Percentiles rank a stretch among this genome's conserved stretches.
These are phyloP conservation scores for Perizoma affinitatum DNA, from an alignment of 2,888 invertebrate genomes.

Conservation along the genomic window DNA sequence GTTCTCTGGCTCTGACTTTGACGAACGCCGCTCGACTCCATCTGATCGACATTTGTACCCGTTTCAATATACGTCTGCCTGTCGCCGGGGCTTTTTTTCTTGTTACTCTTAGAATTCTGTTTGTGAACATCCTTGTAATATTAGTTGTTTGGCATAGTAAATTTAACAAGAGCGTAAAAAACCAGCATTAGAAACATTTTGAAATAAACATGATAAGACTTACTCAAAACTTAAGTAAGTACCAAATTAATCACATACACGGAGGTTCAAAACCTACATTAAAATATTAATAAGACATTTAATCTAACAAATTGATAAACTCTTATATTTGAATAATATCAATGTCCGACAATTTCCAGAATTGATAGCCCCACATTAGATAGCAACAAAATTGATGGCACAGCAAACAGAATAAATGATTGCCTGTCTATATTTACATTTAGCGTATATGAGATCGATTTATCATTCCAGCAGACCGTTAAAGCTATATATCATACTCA, in stretches of 20 bases:
- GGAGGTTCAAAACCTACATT: too few relatives aligned
- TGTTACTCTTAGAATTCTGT: background rate
- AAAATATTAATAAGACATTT: constrained; percentile 14
- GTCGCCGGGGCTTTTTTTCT: constrained; percentile 19
- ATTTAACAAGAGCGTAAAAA: background rate
- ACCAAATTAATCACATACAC: too few relatives aligned
- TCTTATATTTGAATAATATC: constrained; percentile 37
- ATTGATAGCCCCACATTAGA: constrained; percentile 43
- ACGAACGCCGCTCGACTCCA: constrained; percentile 59
- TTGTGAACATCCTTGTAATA: background rate
- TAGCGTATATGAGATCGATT: constrained; percentile 67
- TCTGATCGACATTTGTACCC: constrained; percentile 63
- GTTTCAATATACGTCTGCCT: constrained; percentile 52
- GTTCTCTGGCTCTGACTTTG: constrained; percentile 58
- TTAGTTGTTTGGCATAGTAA: background rate
- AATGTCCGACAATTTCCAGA: constrained; percentile 38
- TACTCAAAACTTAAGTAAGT: too few relatives aligned
- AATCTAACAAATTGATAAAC: constrained; percentile 34
- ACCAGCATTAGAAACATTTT: too few relatives aligned
- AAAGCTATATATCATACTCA: constrained; percentile 70
- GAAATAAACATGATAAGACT: too few relatives aligned
- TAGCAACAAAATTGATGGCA: constrained; percentile 58
- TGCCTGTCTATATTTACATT: constrained; percentile 66
- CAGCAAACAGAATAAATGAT: constrained; percentile 61
- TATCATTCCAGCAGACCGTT: constrained; percentile 67